Conservation (phyloP, 53 echinoderm and acorn worm genomes). For the Holothuria scabra region DNA sequence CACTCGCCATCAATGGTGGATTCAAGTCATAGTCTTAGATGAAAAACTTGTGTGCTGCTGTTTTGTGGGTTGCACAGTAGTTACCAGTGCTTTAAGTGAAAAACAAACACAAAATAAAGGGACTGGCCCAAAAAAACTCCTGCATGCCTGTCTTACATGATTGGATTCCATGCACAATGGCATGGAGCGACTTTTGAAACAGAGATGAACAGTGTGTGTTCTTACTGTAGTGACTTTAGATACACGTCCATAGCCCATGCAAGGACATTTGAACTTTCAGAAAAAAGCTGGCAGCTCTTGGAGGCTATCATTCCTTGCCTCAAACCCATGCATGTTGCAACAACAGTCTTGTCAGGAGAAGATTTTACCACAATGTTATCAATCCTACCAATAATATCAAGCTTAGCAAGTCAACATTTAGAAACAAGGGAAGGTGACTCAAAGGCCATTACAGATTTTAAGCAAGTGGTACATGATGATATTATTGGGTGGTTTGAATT, state of each 20-base stretch:
- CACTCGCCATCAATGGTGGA: slow-evolving; percentile 57
- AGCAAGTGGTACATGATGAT: neutral
- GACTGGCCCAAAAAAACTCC: slow-evolving; percentile 33
- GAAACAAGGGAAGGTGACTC: neutral
- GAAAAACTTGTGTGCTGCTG: slow-evolving; percentile 12
- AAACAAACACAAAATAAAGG: slow-evolving; percentile 49
- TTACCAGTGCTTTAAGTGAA: slow-evolving; percentile 49
- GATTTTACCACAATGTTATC: slow-evolving; percentile 33
- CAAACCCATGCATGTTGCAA: slow-evolving; percentile 59
- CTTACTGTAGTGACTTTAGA: slow-evolving; percentile 50
- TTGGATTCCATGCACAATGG: slow-evolving; percentile 50
- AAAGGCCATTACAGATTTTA: neutral
- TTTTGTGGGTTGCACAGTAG: slow-evolving; percentile 35
- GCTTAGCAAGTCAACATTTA: slow-evolving; percentile 15
- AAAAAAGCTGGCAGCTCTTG: slow-evolving; percentile 45
- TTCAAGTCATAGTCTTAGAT: neutral
- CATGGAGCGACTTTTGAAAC: slow-evolving; percentile 42
- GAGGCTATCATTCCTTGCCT: slow-evolving; percentile 50
- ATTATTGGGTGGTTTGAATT: neutral
- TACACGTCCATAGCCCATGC: slow-evolving; percentile 53
- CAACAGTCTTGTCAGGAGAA: slow-evolving; percentile 56
- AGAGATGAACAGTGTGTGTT: slow-evolving; percentile 56
- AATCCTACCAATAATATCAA: slow-evolving; percentile 31
- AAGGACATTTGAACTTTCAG: slow-evolving; percentile 42
- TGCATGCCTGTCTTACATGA: slow-evolving; percentile 27